Base-by-base conservation (phyloP, 2,113 vertebrate species). In the Oplegnathus fasciatus region DNA sequence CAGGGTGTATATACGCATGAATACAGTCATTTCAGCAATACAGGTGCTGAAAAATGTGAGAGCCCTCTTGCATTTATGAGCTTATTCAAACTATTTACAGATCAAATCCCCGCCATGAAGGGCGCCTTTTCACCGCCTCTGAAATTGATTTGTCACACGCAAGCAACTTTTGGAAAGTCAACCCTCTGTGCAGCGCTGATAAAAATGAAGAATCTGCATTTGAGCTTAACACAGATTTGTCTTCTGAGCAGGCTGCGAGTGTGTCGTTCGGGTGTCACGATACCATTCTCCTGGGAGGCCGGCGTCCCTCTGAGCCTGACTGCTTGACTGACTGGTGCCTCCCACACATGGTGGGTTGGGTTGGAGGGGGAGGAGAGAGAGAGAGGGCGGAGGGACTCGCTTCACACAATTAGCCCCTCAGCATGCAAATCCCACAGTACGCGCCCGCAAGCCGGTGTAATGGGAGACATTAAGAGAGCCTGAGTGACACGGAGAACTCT, bases 141-240 rank as follows among this genome's bases (percentile, higher is more conserved):
- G 17, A 78, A 92, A 94, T 87, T 81, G 73, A 92, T 94, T 93
- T 86, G 93, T 91, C 90, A 88, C 90, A 94, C 48, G 46, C 80
- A 89, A 80, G 77, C 77, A 90, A 86, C 82, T 90, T 86, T 9
- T 55, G 65, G 71, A 86, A 90, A 92, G 90, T 91, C 84, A 91
- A 48, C 62, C 83, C 75, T 89, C 92, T 94, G 94, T 70, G 34
- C 74, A 37, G 9, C 24, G 62, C 75, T 87, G 92, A 95, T 95
- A 95, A 95, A n/a, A 91, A 88, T 42, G 57, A 52, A 44, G 70
- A 86, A 89, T 87, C 86, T 88, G 81, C 71, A 87, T 83, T 75
- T 57, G 67, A 88, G 91, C 85, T 93, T 75, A 86, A 67, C 72
- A 77, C 75, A 76, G 77, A 89, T 93, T 88, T 90, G 78, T 86